A percentile compares a stretch with the other conserved stretches of the same genome.
Conservation (phyloP, 2,113 vertebrate genomes). For the Hemiscyllium ocellatum region DNA sequence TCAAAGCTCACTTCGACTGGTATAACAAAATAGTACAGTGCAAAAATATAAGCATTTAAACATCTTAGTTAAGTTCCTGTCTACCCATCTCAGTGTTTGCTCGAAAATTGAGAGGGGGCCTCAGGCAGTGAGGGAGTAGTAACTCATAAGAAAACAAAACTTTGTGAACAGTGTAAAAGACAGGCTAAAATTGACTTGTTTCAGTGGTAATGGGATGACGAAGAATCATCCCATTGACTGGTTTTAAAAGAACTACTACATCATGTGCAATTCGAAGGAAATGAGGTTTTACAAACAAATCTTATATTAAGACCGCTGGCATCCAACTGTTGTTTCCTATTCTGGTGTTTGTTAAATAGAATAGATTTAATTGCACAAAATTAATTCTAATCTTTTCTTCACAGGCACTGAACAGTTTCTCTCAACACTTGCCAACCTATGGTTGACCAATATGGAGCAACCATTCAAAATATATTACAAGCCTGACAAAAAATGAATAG, state of each 20-base stretch:
- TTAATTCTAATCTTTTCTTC: not conserved
- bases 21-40: not conserved
- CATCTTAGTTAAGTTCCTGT: not conserved
- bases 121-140: not conserved
- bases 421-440: not conserved
- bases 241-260: not conserved
- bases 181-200: not conserved
- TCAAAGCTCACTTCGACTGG: not conserved
- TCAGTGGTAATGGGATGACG: not conserved
- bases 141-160: not conserved
- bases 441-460: not conserved
- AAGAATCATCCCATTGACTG: not conserved
- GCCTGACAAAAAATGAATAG: constrained; percentile 4
- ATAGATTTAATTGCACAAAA: not conserved
- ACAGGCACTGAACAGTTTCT: not conserved
- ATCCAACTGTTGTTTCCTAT: not conserved
- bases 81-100: not conserved
- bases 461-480: not conserved
- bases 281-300: not conserved
- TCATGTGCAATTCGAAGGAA: not conserved
- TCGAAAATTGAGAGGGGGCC: not conserved
- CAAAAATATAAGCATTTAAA: not conserved
- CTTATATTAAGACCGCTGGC: not conserved
- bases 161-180: not conserved
- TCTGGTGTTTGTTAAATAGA: not conserved